Evolutionary conservation across 2,797 vertebrate species (phyloP).

Genomic region (Cossypha heuglini): DNA sequence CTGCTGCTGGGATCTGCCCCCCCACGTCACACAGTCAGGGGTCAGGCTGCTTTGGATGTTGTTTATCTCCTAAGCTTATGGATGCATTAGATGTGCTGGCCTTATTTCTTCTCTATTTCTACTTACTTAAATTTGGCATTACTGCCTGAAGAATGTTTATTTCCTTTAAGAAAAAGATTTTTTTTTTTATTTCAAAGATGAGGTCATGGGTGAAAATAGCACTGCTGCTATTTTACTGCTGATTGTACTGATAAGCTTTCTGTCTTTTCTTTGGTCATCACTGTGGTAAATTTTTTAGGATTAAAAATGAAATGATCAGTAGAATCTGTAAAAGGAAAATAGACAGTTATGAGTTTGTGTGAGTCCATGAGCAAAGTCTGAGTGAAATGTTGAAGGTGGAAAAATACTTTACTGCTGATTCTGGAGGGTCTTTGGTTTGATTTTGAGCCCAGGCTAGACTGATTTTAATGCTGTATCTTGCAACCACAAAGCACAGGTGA

Average conservation of each 20-base stretch:
- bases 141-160: constrained; percentile 52
- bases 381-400: background rate
- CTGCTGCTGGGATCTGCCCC: background rate
- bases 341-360: background rate
- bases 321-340: background rate
- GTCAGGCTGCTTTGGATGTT: background rate
- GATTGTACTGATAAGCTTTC: constrained; percentile 34
- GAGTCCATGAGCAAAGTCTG: background rate
- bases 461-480: background rate
- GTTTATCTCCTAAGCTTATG: background rate
- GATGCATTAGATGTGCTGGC: background rate
- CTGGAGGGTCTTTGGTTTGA: background rate
- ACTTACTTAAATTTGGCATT: constrained; percentile 43
- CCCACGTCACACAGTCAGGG: background rate
- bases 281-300: background rate
- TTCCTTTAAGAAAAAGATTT: constrained; percentile 52
- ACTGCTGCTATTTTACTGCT: constrained; percentile 29
- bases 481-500: background rate
- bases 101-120: background rate
- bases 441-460: background rate
- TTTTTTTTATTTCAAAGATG: constrained; percentile 2
- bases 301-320: background rate
- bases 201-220: background rate
- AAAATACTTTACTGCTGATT: background rate
- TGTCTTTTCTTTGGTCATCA: constrained; percentile 15